Percentiles rank a stretch among this genome's conserved stretches.
Evolutionary conservation across 2,888 invertebrate genomes (phyloP).

Genomic region (Campoplex nolae): DNA sequence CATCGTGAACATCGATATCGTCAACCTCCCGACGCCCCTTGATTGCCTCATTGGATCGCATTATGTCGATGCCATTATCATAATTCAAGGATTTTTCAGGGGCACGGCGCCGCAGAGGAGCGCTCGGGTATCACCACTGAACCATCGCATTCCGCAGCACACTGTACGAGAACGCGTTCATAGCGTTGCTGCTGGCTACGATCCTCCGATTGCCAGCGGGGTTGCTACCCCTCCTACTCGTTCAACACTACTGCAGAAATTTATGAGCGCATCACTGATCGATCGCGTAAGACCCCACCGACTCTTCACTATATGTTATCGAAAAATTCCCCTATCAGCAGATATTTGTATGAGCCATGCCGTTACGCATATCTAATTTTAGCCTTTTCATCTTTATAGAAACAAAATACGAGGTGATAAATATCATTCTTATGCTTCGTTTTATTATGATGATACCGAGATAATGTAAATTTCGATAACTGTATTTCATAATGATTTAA

Average conservation of each 20-base stretch:
- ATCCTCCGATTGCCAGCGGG: constrained; percentile 47
- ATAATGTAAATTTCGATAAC: not conserved
- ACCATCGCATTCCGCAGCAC: constrained; percentile 58
- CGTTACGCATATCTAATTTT: not conserved
- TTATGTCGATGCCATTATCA: constrained; percentile 84
- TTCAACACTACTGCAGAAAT: constrained; percentile 19
- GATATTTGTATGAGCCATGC: constrained; percentile 4
- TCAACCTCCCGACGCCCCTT: constrained; percentile 80
- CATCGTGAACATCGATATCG: constrained; percentile 78
- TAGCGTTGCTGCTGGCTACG: constrained; percentile 57
- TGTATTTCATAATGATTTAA: not conserved
- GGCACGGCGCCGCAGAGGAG: constrained; percentile 73
- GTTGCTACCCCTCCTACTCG: not conserved
- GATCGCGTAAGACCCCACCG: constrained; percentile 23
- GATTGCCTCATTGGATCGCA: constrained; percentile 85
- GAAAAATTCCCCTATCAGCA: constrained; percentile 38
- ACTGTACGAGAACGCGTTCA: constrained; percentile 47
- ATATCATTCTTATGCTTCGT: not conserved
- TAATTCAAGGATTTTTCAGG: constrained; percentile 83
- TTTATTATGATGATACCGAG: constrained; percentile 1
- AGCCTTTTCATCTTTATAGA: not conserved
- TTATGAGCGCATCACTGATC: constrained; percentile 42
- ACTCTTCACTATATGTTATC: constrained; percentile 25
- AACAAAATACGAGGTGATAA: constrained; percentile 2
- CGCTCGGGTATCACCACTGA: constrained; percentile 68